These are phyloP conservation scores for Sebastes hubbsi DNA, from an alignment of 2,797 vertebrate genomes.

Conservation along the genomic window DNA sequence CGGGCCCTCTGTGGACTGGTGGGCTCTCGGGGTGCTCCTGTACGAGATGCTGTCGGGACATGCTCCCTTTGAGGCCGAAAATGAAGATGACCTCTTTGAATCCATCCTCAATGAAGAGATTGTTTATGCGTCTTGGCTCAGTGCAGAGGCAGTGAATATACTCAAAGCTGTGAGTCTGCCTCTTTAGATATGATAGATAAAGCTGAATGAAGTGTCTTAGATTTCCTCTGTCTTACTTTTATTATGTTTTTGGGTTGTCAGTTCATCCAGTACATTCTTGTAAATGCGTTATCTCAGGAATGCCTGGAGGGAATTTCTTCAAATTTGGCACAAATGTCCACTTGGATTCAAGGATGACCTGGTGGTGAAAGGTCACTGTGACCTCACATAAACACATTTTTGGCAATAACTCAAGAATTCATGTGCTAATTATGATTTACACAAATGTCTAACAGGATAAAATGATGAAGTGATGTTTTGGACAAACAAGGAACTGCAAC, in stretches of 20 bases:
- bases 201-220: not conserved
- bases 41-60: slow-evolving; percentile 98
- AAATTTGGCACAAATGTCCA: not conserved
- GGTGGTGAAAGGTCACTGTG: not conserved
- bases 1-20: slow-evolving; percentile 96
- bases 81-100: slow-evolving; percentile 97
- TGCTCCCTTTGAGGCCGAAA: slow-evolving; percentile 96
- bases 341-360: not conserved
- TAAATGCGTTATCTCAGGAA: not conserved
- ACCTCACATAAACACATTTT: not conserved
- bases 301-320: not conserved
- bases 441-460: too few relatives aligned
- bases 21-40: slow-evolving; percentile 96
- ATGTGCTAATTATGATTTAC: too few relatives aligned
- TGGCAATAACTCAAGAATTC: too few relatives aligned
- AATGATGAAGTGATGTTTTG: too few relatives aligned
- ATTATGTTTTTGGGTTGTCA: not conserved
- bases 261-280: not conserved
- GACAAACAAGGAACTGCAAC: too few relatives aligned
- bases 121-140: slow-evolving; percentile 92
- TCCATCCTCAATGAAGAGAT: slow-evolving; percentile 96
- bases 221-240: not conserved
- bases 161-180: slow-evolving; percentile 91
- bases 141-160: slow-evolving; percentile 88
- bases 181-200: not conserved